Evolutionary conservation across 2,797 vertebrate species (phyloP).

Genomic region (Coilia nasus): DNA sequence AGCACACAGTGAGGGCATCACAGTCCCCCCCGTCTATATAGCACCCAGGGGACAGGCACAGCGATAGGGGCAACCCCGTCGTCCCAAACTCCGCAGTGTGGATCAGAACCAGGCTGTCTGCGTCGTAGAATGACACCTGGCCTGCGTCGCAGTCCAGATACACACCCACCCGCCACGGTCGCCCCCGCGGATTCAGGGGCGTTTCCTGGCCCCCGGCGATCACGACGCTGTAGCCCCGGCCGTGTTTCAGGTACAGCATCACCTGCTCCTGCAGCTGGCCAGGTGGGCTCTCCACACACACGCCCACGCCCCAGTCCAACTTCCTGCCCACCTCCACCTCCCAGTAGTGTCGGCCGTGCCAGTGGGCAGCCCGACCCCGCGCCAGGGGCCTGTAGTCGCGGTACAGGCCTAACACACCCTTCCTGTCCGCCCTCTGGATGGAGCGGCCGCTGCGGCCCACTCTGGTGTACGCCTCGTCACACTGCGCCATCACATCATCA

Average conservation of each 20-base stretch:
- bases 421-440: conserved; percentile 46
- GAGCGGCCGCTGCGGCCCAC: conserved; percentile 48
- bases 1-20: conserved; percentile 53
- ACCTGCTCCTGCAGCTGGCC: conserved; percentile 47
- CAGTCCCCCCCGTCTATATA: conserved; percentile 44
- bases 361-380: conserved; percentile 44
- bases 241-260: conserved; percentile 50
- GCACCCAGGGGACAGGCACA: conserved; percentile 54
- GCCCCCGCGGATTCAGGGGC: conserved; percentile 35
- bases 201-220: conserved; percentile 44
- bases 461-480: conserved; percentile 46
- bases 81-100: conserved; percentile 41
- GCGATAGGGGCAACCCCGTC: conserved; percentile 39
- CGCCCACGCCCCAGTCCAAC: conserved; percentile 53
- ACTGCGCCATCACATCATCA: conserved; percentile 47
- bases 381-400: conserved; percentile 51
- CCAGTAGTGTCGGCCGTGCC: conserved; percentile 58
- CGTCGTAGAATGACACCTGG: conserved; percentile 54
- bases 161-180: conserved; percentile 49
- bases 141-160: conserved; percentile 57
- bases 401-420: conserved; percentile 35
- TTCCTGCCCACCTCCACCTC: conserved; percentile 55
- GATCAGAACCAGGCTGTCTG: conserved; percentile 50
- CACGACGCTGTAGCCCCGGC: conserved; percentile 49
- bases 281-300: conserved; percentile 5